Evolutionary conservation across 2,888 invertebrate genomes (phyloP), one percentile per base, ranked within the genome.

Genomic region (Gasteruption jaculator): DNA sequence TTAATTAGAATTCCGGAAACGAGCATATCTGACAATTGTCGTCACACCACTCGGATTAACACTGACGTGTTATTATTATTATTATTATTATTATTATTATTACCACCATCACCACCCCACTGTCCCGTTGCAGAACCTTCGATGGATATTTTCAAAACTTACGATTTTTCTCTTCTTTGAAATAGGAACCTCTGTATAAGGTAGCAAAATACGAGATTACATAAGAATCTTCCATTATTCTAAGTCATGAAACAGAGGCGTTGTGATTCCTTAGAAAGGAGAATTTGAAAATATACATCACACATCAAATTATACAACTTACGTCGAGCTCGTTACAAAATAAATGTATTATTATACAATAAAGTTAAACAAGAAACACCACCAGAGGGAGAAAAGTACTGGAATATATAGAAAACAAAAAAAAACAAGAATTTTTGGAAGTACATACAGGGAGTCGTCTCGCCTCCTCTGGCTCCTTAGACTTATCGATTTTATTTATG

Each of bases 401-500:
- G 34, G 33, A 29, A 35, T 22, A 41, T 38, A 38, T 38, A 40
- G n/a, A 19, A 43, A 11, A 38, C 22, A 16, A 14, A 30, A 6
- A 20, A 14, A 35, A 33, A 21, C 12, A 29, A 34, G 24, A 36
- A 26, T 35, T 16, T 31, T 20, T 8, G 30, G 30, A 14, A 33
- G 29, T n/a, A n/a, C n/a, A n/a, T n/a, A n/a, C n/a, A n/a, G n/a
- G n/a, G n/a, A n/a, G n/a, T n/a, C n/a, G n/a, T n/a, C n/a, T n/a
- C n/a, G n/a, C n/a, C n/a, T n/a, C n/a, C n/a, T n/a, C n/a, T n/a
- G n/a, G n/a, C n/a, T n/a, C n/a, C n/a, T n/a, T n/a, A 38, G 42
- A 37, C 11, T 40, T 36, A 32, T n/a, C n/a, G n/a, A 33, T 27
- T 49, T 58, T 56, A 56, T 57, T 61, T 56, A 59, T 57, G 54